Conservation (phyloP, 2,113 vertebrate species). For the Limnothrissa miodon region DNA sequence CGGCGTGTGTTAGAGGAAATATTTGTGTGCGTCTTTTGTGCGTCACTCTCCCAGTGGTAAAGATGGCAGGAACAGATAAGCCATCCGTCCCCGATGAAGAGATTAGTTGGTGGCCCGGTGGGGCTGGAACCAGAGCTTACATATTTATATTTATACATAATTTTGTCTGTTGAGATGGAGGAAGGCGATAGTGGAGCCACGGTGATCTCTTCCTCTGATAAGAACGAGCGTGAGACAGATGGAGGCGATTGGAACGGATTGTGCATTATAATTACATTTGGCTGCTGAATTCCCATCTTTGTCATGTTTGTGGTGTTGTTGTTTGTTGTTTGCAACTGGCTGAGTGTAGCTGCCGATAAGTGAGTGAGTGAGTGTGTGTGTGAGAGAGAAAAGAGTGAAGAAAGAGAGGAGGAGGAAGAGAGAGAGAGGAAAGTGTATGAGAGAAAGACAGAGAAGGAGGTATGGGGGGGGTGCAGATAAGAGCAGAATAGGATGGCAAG, state of each 20-base stretch:
- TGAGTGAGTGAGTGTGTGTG: slow-evolving; percentile 44
- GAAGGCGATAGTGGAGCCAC: background rate
- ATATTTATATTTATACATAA: slow-evolving; percentile 30
- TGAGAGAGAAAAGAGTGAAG: slow-evolving; percentile 19
- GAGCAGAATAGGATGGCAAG: slow-evolving; percentile 51
- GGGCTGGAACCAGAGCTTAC: slow-evolving; percentile 69
- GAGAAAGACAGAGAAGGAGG: background rate
- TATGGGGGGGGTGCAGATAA: slow-evolving; percentile 45
- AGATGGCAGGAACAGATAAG: slow-evolving; percentile 70
- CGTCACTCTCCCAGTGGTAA: slow-evolving; percentile 72
- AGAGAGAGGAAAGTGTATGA: background rate
- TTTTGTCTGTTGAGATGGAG: slow-evolving; percentile 76
- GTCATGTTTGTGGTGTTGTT: slow-evolving; percentile 51
- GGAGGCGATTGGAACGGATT: slow-evolving; percentile 57
- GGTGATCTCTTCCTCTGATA: slow-evolving; percentile 50
- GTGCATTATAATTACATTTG: slow-evolving; percentile 73
- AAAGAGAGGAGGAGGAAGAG: slow-evolving; percentile 18
- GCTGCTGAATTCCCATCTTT: slow-evolving; percentile 57
- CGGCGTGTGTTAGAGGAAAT: slow-evolving; percentile 51
- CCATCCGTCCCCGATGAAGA: slow-evolving; percentile 64
- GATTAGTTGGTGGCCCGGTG: slow-evolving; percentile 62
- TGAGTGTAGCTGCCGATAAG: slow-evolving; percentile 61
- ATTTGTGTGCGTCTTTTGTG: slow-evolving; percentile 76
- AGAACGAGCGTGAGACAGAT: slow-evolving; percentile 50
- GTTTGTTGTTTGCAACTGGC: slow-evolving; percentile 55